Evolutionary conservation across 1,140 invertebrate genomes (phyloP), one percentile per base, ranked within the genome.

Genomic region (Acyrthosiphon pisum): DNA sequence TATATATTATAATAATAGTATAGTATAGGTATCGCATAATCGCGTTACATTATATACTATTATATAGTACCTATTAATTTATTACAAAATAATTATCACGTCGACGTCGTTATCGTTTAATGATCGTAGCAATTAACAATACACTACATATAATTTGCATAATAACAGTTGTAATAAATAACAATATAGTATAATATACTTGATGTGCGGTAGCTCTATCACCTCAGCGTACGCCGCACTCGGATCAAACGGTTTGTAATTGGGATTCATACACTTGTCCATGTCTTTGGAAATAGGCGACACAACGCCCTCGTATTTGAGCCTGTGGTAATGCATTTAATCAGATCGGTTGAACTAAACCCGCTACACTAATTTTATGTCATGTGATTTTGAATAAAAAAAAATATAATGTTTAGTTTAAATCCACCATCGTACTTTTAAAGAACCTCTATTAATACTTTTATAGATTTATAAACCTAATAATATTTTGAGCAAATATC

Each of bases 201-300:
- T 92, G n/a, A 92, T 92, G 18, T 46, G 20, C 11, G 91, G 91
- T 8, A 92, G 18, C 26, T 92, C 91, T 11, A 35, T 83, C 20
- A 53, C 22, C 20, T 50, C 41, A 35, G 23, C 50, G n/a, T 92
- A 92, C 22, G 91, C 48, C 7, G 76, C 46, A 50, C 91, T 92
- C 9, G 91, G 91, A 84, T 92, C 91, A 23, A 92, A 92, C 30
- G 91, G 91, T 26, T 83, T 92, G 9, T 92, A 92, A 83, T 84
- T 83, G 22, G 60, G 37, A 68, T 92, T 92, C 2, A 46, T 35
- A 20, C 60, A 53, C 50, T 92, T 92, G 35, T 92, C 91, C 46
- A 37, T 83, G 35, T 37, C 35, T 30, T 84, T 92, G 30, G 91
- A 46, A n/a, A 92, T 92, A 11, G 91, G 91, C 23, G 91, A 92